Evolutionary conservation across 1,140 invertebrate genomes (phyloP).

Genomic region (Aleiodes sp.): DNA sequence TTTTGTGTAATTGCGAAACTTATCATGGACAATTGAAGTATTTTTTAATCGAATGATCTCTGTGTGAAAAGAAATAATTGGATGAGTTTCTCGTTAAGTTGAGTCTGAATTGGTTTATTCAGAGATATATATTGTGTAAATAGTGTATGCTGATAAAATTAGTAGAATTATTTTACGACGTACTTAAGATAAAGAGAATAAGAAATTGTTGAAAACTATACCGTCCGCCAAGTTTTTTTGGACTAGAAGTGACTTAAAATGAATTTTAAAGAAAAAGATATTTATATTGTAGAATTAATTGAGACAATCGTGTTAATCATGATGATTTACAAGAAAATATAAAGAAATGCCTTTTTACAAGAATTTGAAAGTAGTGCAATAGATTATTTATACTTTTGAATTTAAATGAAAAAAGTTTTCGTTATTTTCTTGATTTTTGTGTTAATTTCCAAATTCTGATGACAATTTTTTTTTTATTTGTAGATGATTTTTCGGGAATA

Average conservation of each 20-base stretch:
- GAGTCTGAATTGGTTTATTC: background rate
- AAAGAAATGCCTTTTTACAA: background rate
- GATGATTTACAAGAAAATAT: background rate
- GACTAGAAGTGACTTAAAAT: slow-evolving; percentile 11
- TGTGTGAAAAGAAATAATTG: background rate
- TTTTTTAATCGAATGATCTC: slow-evolving; percentile 1
- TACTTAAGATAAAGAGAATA: background rate
- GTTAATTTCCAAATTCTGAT: background rate
- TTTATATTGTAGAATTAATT: background rate
- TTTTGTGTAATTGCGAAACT: background rate
- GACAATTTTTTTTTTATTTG: too few relatives aligned
- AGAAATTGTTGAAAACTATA: background rate
- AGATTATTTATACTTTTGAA: background rate
- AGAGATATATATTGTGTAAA: background rate
- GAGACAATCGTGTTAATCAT: background rate
- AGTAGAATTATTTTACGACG: slow-evolving; percentile 14
- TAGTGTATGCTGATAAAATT: slow-evolving; percentile 5
- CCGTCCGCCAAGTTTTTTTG: background rate
- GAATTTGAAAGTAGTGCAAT: slow-evolving; percentile 5
- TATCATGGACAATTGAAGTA: background rate
- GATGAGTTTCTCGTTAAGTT: background rate
- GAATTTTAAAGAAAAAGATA: background rate
- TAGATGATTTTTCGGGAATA: background rate
- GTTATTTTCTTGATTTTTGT: background rate
- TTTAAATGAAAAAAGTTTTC: background rate